phyloP scores from a whole-genome alignment of 2,888 invertebrate genomes.

The Tipula unca region DNA sequence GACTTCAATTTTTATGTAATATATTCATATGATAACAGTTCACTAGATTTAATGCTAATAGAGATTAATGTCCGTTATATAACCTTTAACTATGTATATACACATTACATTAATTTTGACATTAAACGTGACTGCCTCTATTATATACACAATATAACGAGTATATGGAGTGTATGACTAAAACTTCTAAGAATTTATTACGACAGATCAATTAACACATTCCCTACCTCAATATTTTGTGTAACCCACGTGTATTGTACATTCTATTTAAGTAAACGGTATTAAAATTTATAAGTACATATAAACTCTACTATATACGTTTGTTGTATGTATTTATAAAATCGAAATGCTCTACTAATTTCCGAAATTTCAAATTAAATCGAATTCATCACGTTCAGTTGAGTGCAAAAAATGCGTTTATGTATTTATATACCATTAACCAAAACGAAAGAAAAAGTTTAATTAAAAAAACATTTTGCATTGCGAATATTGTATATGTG shows the following conservation, averaged over 20 bases:
- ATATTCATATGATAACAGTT: not conserved
- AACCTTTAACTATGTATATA: not conserved
- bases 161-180: not conserved
- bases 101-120: not conserved
- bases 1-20: not conserved
- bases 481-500: not conserved
- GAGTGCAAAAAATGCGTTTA: constrained; percentile 14
- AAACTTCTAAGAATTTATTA: not conserved
- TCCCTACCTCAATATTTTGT: not conserved
- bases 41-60: not conserved
- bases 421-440: not conserved
- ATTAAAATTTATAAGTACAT: too few species aligned
- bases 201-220: not conserved
- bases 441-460: not conserved
- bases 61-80: not conserved
- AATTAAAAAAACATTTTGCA: not conserved
- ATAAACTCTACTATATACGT: not conserved
- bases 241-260: not conserved
- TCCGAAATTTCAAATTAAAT: not conserved
- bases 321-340: not conserved
- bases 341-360: not conserved
- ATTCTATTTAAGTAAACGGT: not conserved
- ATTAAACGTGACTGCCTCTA: not conserved
- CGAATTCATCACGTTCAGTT: not conserved
- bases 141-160: not conserved